Evolutionary conservation across 1,140 invertebrate genomes (phyloP).

Genomic region (Steinernema feltiae): DNA sequence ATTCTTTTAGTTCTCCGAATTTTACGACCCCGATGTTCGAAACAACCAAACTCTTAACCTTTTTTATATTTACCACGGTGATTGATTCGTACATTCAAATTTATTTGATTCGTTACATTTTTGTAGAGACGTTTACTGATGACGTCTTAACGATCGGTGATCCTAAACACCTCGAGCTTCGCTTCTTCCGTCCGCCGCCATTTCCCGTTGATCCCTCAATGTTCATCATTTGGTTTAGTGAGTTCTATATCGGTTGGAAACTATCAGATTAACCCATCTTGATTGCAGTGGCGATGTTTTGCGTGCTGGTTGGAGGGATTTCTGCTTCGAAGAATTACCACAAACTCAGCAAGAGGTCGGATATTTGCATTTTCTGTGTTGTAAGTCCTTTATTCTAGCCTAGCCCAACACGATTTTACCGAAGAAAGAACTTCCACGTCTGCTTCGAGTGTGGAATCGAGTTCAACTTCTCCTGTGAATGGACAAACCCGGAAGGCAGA

Average conservation of each 20-base stretch:
- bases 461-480: constrained; percentile 19
- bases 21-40: constrained; percentile 50
- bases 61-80: constrained; percentile 44
- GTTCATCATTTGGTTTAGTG: constrained; percentile 38
- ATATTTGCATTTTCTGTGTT: no score
- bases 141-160: no score
- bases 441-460: no score
- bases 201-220: constrained; percentile 31
- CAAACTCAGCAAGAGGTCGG: constrained; percentile 27
- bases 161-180: constrained; percentile 24
- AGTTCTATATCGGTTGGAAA: no score
- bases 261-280: no score
- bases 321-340: constrained; percentile 28
- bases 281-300: constrained; percentile 42
- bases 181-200: constrained; percentile 42
- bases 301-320: constrained; percentile 32
- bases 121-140: no score
- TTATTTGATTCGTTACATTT: no score
- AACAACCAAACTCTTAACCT: constrained; percentile 18
- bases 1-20: constrained; percentile 45
- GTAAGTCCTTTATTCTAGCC: no score
- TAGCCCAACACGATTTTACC: no score
- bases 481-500: constrained; percentile 19
- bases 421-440: no score
- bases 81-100: constrained; percentile 19